Conservation (phyloP, 2,113 vertebrate species). For the Ochotona curzoniae region DNA sequence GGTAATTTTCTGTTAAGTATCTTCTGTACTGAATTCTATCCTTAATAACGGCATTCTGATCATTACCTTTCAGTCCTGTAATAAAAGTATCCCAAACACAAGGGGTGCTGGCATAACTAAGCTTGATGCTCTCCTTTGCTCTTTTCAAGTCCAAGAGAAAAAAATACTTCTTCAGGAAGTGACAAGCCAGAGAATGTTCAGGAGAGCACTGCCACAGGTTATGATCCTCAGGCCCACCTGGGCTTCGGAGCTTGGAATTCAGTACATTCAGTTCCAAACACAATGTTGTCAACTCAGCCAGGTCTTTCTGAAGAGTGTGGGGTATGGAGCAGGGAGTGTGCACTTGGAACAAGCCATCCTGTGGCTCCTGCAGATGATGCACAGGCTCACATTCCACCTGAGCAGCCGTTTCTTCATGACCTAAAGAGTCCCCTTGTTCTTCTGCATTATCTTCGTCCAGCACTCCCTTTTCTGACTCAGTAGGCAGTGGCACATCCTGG, state of each 20-base stretch:
- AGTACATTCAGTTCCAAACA: slow-evolving; percentile 92
- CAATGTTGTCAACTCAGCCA: slow-evolving; percentile 89
- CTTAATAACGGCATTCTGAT: neutral
- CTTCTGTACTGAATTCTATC: neutral
- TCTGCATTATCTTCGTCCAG: slow-evolving; percentile 64
- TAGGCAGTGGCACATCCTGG: slow-evolving; percentile 16
- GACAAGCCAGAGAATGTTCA: slow-evolving; percentile 77
- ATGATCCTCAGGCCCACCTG: slow-evolving; percentile 23
- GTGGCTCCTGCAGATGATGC: neutral
- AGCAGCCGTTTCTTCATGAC: slow-evolving; percentile 30
- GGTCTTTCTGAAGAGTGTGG: slow-evolving; percentile 84
- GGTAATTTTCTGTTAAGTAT: slow-evolving; percentile 37
- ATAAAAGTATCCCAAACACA: slow-evolving; percentile 89
- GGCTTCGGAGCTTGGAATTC: slow-evolving; percentile 10
- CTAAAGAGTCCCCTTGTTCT: slow-evolving; percentile 38
- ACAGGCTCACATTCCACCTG: neutral
- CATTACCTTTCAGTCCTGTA: slow-evolving; percentile 92
- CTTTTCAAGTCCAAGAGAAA: slow-evolving; percentile 94
- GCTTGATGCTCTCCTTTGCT: slow-evolving; percentile 90
- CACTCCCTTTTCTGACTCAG: slow-evolving; percentile 63
- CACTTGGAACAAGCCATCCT: slow-evolving; percentile 78
- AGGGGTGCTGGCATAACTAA: slow-evolving; percentile 84
- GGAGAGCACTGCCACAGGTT: slow-evolving; percentile 6
- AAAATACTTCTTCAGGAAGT: slow-evolving; percentile 92
- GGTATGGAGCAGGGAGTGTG: slow-evolving; percentile 85